Evolutionary conservation across 2,113 vertebrate genomes (phyloP), one percentile per base, ranked within the genome.

Genomic region (Boleophthalmus pectinirostris): DNA sequence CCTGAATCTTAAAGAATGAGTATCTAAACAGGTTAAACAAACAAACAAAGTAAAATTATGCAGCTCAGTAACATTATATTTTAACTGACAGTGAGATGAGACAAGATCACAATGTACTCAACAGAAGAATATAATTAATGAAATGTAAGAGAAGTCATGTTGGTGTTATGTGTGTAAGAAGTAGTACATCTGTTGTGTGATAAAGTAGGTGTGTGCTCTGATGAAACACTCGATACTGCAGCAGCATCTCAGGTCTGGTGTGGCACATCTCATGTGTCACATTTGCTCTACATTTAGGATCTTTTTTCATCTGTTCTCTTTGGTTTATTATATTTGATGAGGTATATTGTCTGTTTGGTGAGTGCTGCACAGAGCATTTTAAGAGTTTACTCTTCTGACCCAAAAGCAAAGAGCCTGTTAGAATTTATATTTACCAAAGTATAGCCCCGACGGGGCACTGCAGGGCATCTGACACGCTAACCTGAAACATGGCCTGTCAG

Each of bases 51-150:
- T n/a, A n/a, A n/a, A n/a, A n/a, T n/a, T n/a, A n/a, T n/a, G 75
- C 60, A 46, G 12, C 14, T 46, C 2, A 29, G 29, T 29, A 29
- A 29, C 29, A 29, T 2, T 29, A 29, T 29, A 2, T 82, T 72
- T 77, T 75, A 73, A n/a, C 54, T 68, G 47, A 16, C 66, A 23
- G 18, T 23, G 56, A 58, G 38, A 43, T 10, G 10, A 43, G 8
- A 54, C 3, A 54, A 54, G 9, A 56, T 51, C 47, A 51, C 5
- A 6, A 7, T 51, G 47, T 20, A 51, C 18, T 51, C 18, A 49
- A 51, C 47, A 51, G 18, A 51, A 51, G 15, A 4, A 51, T 51
- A 20, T 51, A 51, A 1, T 20, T 7, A 51, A 20, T 20, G 16
- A 51, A 18, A 18, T 20, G 47, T 18, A 5, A 18, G 21, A 15